These are phyloP conservation scores for Trichonephila clavata DNA, from an alignment of 1,140 invertebrate species.

Conservation along the genomic window DNA sequence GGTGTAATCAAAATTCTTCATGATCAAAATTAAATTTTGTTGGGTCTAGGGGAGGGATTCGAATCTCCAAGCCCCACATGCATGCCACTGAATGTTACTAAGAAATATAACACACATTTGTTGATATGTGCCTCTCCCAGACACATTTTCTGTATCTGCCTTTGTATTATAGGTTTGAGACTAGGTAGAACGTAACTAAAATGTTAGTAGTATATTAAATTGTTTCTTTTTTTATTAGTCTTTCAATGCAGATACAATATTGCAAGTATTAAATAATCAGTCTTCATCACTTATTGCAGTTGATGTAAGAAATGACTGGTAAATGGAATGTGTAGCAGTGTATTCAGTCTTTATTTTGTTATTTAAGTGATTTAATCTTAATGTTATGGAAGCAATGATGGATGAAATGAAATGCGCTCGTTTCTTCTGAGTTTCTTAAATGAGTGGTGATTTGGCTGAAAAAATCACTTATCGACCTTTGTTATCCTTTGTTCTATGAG, in stretches of 20 bases:
- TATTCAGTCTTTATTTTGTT: conserved; percentile 8
- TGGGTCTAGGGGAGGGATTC: no score
- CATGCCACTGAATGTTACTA: no score
- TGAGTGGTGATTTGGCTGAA: not conserved
- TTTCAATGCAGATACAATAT: not conserved
- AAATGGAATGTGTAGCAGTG: not conserved
- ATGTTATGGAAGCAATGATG: conserved; percentile 17
- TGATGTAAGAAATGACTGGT: not conserved
- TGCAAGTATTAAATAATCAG: not conserved
- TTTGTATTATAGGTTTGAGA: no score
- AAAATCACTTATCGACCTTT: conserved; percentile 25
- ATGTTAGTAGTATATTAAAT: no score
- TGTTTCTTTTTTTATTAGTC: not conserved
- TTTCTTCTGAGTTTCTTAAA: not conserved
- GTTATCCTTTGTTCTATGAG: conserved; percentile 84
- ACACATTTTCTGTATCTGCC: no score
- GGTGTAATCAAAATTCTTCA: no score
- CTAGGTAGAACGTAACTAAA: no score
- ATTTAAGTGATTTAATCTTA: not conserved
- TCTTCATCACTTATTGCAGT: not conserved
- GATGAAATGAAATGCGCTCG: not conserved
- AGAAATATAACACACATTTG: no score
- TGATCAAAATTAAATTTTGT: no score
- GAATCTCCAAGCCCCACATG: no score
- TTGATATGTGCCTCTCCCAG: no score